A percentile compares a stretch with the other conserved stretches of the same genome.
These are phyloP conservation scores for Tachysurus fulvidraco DNA, from an alignment of 2,113 vertebrate species.

Conservation along the genomic window DNA sequence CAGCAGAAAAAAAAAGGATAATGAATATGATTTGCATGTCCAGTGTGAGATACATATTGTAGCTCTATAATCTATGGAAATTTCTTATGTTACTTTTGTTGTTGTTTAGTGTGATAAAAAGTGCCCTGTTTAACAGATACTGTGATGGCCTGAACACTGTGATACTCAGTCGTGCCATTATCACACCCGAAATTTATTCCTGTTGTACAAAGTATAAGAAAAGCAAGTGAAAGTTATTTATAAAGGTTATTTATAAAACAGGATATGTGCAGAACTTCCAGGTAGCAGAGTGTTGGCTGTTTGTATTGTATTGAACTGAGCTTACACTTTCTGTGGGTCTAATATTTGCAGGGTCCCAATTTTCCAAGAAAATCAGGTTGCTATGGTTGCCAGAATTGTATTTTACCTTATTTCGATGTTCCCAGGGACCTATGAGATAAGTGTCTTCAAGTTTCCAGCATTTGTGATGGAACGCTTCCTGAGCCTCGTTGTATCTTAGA, in stretches of 20 bases:
- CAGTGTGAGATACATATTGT: not conserved
- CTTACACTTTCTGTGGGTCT: not conserved
- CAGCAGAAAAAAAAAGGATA: not conserved
- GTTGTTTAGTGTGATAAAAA: not conserved
- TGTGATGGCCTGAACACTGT: slow-evolving; percentile 25
- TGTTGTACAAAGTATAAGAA: not conserved
- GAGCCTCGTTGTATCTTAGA: not conserved
- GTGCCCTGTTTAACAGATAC: not conserved
- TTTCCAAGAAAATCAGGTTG: not conserved
- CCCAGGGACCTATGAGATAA: not conserved
- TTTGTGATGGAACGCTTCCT: not conserved
- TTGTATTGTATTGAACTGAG: not conserved
- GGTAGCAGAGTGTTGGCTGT: not conserved
- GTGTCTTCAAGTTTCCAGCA: not conserved
- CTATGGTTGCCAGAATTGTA: not conserved
- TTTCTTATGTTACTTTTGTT: not conserved
- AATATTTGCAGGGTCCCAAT: not conserved
- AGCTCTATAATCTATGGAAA: not conserved
- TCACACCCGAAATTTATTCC: not conserved
- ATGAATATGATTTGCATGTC: not conserved
- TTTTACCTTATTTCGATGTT: not conserved
- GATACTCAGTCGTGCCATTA: slow-evolving; percentile 10
- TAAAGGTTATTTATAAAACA: not conserved
- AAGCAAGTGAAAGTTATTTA: not conserved
- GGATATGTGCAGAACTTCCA: slow-evolving; percentile 5